Evolutionary conservation across 2,113 vertebrate species (phyloP), one percentile per base, ranked within the genome.

Genomic region (Tupaia chinensis): DNA sequence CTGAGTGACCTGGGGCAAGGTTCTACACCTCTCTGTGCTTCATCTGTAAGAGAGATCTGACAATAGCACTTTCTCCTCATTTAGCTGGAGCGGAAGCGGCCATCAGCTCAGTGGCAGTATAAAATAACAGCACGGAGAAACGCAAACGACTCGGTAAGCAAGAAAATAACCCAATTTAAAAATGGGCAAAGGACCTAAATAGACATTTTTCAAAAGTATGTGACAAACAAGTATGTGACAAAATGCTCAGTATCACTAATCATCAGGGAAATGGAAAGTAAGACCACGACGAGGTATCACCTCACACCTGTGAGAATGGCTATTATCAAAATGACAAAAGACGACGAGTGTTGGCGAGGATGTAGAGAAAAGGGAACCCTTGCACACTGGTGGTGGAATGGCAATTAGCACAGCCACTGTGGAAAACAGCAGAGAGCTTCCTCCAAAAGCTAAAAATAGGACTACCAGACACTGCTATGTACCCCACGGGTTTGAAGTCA

Each of bases 1-100:
- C 84, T 94, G 53, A 80, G 72, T 65, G 90, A 89, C 68, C 80
- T 7, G 12, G 76, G 68, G 22, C 82, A 94, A 91, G 63, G 77
- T 25, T 25, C 32, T 84, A 76, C 81, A 58, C 61, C 79, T 81
- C 70, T 86, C 91, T 58, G 84, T 77, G 76, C 78, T 84, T 84
- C 9, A 5, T 53, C n/a, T 69, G 9, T 29, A 20, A 78, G 25
- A 23, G 1, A 80, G 56, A 56, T 60, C 4, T 1, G 58, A 15
- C 53, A 9, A 29, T 5, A 74, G 54, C 76, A 69, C 44, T 74
- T 29, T 29, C 1, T 86, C 44, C 56, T 88, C 65, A 15, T 61
- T 89, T 72, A 77, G 34, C 1, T 27, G 89, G 44, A 19, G 29
- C 88, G 56, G 68, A 34, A 56, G 60, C 72, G 22, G 54, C 16